Conservation (phyloP, 2,797 vertebrate genomes). For the Coreius guichenoti region DNA sequence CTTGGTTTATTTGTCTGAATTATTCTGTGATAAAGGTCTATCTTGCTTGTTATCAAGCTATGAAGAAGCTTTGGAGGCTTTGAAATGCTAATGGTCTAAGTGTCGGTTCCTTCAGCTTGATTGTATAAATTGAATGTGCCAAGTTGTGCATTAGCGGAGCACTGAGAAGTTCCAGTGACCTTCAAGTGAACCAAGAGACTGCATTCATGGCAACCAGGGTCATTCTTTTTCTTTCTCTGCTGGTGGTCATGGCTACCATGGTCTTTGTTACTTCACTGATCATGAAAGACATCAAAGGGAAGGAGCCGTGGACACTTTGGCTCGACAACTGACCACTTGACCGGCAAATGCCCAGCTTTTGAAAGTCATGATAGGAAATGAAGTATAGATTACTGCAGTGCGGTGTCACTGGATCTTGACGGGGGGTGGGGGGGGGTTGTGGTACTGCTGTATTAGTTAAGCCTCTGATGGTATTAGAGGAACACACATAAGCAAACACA, state of each 20-base stretch:
- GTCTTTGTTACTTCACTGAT: slow-evolving; percentile 70
- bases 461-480: slow-evolving; percentile 64
- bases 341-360: slow-evolving; percentile 64
- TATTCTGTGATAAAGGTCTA: not conserved
- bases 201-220: slow-evolving; percentile 60
- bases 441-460: slow-evolving; percentile 48
- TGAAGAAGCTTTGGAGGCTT: not conserved
- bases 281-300: slow-evolving; percentile 75
- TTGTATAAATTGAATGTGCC: slow-evolving; percentile 35
- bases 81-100: slow-evolving; percentile 23
- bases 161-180: slow-evolving; percentile 70
- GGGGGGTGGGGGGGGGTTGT: slow-evolving; percentile 8
- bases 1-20: not conserved
- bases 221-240: slow-evolving; percentile 74
- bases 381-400: slow-evolving; percentile 71
- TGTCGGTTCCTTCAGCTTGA: not conserved
- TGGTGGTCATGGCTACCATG: slow-evolving; percentile 76
- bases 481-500: slow-evolving; percentile 66
- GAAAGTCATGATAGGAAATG: slow-evolving; percentile 71
- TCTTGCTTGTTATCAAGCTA: not conserved
- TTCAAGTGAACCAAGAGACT: slow-evolving; percentile 72
- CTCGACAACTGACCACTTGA: slow-evolving; percentile 76
- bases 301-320: slow-evolving; percentile 64
- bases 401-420: slow-evolving; percentile 59
- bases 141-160: slow-evolving; percentile 19